A percentile compares a stretch with the other conserved stretches of the same genome.
These are phyloP conservation scores for Cochlearius cochlearius DNA, from an alignment of 2,113 vertebrate genomes.

Conservation along the genomic window DNA sequence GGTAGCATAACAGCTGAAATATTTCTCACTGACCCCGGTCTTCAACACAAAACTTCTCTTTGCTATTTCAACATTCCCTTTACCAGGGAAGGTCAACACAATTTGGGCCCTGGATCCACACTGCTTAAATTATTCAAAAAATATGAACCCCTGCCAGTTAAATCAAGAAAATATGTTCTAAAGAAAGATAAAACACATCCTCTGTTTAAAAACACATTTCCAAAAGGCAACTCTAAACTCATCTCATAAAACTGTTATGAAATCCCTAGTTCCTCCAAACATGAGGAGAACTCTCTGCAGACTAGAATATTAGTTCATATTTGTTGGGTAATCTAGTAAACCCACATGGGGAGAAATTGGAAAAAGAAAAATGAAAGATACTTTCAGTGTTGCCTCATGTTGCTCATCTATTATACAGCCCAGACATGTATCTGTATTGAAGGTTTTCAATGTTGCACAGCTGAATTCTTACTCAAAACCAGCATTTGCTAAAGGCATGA, in stretches of 20 bases:
- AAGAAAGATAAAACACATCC: slow-evolving; percentile 43
- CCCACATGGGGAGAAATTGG: neutral
- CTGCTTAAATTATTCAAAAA: slow-evolving; percentile 1
- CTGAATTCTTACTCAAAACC: neutral
- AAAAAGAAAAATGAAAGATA: neutral
- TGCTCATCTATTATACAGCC: neutral
- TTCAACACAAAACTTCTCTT: neutral
- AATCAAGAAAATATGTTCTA: slow-evolving; percentile 32
- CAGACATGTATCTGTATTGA: neutral
- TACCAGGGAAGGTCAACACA: neutral
- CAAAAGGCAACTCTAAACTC: slow-evolving; percentile 20
- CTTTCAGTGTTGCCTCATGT: neutral
- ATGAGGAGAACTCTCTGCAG: neutral
- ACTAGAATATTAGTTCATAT: neutral
- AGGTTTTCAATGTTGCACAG: neutral
- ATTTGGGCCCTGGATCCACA: neutral
- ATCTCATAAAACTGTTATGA: slow-evolving; percentile 28
- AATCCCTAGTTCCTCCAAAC: neutral
- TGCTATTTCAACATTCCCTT: slow-evolving; percentile 13
- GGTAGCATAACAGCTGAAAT: neutral
- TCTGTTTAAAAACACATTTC: slow-evolving; percentile 46
- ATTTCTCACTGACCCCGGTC: slow-evolving; percentile 7
- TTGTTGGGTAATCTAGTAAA: slow-evolving; percentile 52
- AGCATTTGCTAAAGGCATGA: neutral
- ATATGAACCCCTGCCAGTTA: neutral